Evolutionary conservation across 2,797 vertebrate species (phyloP).

Genomic region (Dicrostonyx torquatus): DNA sequence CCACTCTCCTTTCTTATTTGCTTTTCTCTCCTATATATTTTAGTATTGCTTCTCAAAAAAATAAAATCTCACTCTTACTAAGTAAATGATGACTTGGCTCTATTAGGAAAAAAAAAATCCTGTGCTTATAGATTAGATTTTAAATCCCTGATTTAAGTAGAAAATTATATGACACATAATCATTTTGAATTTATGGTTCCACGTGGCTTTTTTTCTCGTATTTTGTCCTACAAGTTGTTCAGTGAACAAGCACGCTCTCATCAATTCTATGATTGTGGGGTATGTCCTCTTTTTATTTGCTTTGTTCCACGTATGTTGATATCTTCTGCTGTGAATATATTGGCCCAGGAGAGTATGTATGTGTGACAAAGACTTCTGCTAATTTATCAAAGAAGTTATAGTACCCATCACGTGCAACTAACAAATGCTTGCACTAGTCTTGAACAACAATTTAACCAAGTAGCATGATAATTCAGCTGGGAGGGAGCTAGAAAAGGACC

Average conservation of each 20-base stretch:
- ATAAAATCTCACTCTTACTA: constrained; percentile 22
- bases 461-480: background rate
- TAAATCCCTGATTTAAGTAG: background rate
- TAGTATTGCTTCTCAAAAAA: constrained; percentile 10
- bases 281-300: background rate
- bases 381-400: background rate
- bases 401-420: background rate
- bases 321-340: background rate
- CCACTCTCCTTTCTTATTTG: background rate
- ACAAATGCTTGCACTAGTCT: background rate
- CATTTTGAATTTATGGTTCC: background rate
- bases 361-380: background rate
- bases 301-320: background rate
- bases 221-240: background rate
- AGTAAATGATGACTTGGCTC: background rate
- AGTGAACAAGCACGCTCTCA: background rate
- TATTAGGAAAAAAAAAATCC: background rate
- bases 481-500: background rate
- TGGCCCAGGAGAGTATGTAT: background rate
- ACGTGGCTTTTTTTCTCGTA: background rate
- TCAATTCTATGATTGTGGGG: background rate
- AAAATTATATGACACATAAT: background rate
- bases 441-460: background rate
- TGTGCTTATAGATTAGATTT: background rate
- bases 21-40: constrained; percentile 17